Evolutionary conservation across 1,140 invertebrate genomes (phyloP), one percentile per base, ranked within the genome.

Genomic region (Trachymyrmex septentrionalis): DNA sequence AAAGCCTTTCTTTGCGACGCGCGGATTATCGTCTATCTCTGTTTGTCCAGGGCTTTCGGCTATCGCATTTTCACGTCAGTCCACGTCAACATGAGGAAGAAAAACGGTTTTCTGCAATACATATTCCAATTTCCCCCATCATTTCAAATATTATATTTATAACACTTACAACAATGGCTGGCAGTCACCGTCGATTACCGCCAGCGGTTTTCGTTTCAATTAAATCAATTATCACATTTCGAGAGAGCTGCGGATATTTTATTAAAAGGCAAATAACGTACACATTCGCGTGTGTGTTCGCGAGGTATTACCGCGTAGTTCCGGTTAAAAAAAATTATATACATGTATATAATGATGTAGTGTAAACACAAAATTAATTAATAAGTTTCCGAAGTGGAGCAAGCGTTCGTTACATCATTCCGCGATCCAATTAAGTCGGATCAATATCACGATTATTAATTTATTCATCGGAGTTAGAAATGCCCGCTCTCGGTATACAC

Each of bases 331-430:
- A 71, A 50, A 61, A 84, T 84, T 55, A 48, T 61, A 50, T 63
- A 24, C 5, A 38, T n/a, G 69, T n/a, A 14, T 24, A 24, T 53
- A 59, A 82, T 57, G 19, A 73, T 73, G 44, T n/a, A 34, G 38
- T 24, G 61, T 50, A 63, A 73, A 73, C 55, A 50, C 6, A 19
- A 73, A 84, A 84, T 84, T 84, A 84, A 84, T 84, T 84, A 84
- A 84, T 84, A 73, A 84, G 57, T 44, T 69, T 12, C 53, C n/a
- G 66, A 57, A 59, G 21, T 30, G 21, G 24, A 6, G 38, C 24
- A 55, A 72, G 19, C 66, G 53, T 38, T 73, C 30, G 61, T 61
- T 73, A 61, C 55, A 50, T 72, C 80, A 48, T 75, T 59, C 24
- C 53, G 19, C 38, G 53, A 82, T 73, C 80, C 69, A 84, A 84